Evolutionary conservation across 2,888 invertebrate genomes (phyloP), one percentile per base, ranked within the genome.

Genomic region (Drosophila meridiana): DNA sequence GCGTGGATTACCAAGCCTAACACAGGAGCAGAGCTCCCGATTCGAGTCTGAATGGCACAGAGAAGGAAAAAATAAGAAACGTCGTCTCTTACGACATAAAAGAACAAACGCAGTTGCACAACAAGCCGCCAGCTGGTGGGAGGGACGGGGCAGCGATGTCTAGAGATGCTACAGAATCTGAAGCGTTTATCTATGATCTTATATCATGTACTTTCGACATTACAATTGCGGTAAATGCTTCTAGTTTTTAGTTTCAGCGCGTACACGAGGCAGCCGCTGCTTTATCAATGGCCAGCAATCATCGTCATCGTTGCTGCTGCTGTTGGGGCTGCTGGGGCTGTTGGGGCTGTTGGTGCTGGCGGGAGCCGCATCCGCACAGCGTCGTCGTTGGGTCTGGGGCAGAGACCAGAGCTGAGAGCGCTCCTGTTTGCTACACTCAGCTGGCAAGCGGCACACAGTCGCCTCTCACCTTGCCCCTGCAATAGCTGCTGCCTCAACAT

Each of bases 191-290:
- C 92, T 91, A 69, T 78, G 90, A 93, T 92, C 93, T 92, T 91
- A 91, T 92, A 92, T 92, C 92, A 87, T 92, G 93, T 93, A 93
- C 87, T 91, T 92, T 91, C 92, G 92, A 93, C 93, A 92, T 92
- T 92, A 92, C 93, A 93, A 93, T 93, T 92, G 92, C 91, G 92
- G 92, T 92, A 92, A 92, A 92, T 92, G 92, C 92, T 93, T 92
- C 92, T 91, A 92, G 93, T 92, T 90, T 92, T 92, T 90, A 91
- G 91, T 92, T 92, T 91, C 92, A 90, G 88, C 92, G 92, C 92
- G 91, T 90, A 91, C 90, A 87, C 71, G 87, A 80, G 89, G 81
- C 90, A 88, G 91, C 83, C 73, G 62, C 86, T 56, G 71, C 80
- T 82, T 89, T 91, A 89, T 89, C 89, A 89, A 89, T 85, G 85